phyloP scores from a whole-genome alignment of 2,888 invertebrate genomes.

The Palloptera scutellata region DNA sequence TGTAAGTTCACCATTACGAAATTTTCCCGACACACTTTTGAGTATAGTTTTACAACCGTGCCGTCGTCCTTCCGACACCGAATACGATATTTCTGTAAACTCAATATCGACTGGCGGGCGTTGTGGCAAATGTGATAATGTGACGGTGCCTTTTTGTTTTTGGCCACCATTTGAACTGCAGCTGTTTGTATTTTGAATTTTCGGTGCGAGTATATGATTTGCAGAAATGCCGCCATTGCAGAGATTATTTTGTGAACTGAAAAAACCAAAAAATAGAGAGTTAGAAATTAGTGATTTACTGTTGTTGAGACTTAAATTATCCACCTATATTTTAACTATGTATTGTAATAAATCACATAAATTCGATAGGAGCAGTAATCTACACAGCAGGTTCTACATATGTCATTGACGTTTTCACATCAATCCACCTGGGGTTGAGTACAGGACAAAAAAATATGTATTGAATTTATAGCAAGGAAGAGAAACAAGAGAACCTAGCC shows the following conservation, averaged over 20 bases:
- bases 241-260: slow-evolving; percentile 75
- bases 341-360: slow-evolving; percentile 13
- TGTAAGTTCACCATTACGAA: slow-evolving; percentile 88
- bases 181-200: slow-evolving; percentile 74
- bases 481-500: no score
- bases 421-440: no score
- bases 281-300: neutral
- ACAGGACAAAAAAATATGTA: no score
- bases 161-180: slow-evolving; percentile 69
- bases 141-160: slow-evolving; percentile 73
- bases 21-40: slow-evolving; percentile 88
- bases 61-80: slow-evolving; percentile 83
- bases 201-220: slow-evolving; percentile 70
- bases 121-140: slow-evolving; percentile 83
- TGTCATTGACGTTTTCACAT: no score
- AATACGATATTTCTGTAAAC: slow-evolving; percentile 87
- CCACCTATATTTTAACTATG: neutral
- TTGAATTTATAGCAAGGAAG: no score
- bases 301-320: neutral
- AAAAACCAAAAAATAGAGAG: slow-evolving; percentile 30
- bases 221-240: slow-evolving; percentile 71
- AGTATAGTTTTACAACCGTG: slow-evolving; percentile 86
- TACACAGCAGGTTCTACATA: no score
- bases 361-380: neutral
- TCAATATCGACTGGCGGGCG: slow-evolving; percentile 90